Conservation (phyloP, 1,140 invertebrate species). For the Mesaphorura yosii region DNA sequence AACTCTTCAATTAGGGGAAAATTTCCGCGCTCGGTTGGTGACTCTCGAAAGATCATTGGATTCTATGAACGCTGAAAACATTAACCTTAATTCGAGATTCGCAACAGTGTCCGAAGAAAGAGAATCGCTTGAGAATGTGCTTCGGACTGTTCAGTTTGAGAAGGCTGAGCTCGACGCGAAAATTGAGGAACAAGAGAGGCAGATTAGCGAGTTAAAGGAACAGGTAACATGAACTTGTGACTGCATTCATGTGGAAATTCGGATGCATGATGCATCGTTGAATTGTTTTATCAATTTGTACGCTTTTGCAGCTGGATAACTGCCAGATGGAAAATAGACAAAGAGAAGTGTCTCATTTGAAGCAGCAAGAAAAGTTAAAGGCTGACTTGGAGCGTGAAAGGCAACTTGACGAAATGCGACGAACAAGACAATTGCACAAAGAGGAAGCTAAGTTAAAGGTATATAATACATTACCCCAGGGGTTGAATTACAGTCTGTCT, state of each 20-base stretch:
- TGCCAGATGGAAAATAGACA: constrained; percentile 44
- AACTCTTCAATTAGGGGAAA: constrained; percentile 43
- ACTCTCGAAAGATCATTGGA: constrained; percentile 55
- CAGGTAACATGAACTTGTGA: too few species aligned
- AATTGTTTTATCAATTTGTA: constrained; percentile 38
- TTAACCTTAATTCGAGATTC: constrained; percentile 47
- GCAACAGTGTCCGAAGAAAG: constrained; percentile 48
- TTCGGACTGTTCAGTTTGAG: constrained; percentile 40
- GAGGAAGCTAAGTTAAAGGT: constrained; percentile 26
- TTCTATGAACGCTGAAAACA: constrained; percentile 50
- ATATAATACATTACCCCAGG: too few species aligned
- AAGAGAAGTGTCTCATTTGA: constrained; percentile 44
- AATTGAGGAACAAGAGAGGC: constrained; percentile 38
- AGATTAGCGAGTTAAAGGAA: constrained; percentile 38
- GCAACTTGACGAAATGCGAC: constrained; percentile 18
- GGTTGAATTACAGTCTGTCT: too few species aligned
- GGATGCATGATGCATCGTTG: too few species aligned
- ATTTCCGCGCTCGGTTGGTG: constrained; percentile 49
- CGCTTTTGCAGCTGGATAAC: constrained; percentile 29
- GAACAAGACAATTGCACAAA: constrained; percentile 12
- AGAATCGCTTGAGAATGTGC: constrained; percentile 31
- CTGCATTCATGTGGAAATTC: too few species aligned
- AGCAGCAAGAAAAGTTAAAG: constrained; percentile 20
- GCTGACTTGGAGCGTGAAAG: constrained; percentile 22
- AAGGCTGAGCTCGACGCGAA: constrained; percentile 12